These are phyloP conservation scores for Vireo altiloquus DNA, from an alignment of 2,113 vertebrate genomes.

Conservation along the genomic window DNA sequence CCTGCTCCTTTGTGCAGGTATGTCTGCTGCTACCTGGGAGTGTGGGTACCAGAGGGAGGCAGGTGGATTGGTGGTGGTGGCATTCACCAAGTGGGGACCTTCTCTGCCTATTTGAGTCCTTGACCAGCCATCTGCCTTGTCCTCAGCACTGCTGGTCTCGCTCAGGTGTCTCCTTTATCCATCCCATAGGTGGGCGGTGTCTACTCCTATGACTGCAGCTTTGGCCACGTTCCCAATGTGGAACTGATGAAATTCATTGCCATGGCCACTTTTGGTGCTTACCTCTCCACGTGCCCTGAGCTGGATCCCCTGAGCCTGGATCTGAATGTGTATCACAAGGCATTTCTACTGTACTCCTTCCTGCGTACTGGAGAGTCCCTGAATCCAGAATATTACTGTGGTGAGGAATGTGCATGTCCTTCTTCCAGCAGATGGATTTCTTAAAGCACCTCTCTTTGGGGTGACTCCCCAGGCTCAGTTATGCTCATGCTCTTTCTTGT, in stretches of 20 bases:
- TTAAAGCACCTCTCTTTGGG: neutral
- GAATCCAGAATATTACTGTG: slow-evolving; percentile 92
- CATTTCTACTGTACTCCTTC: slow-evolving; percentile 94
- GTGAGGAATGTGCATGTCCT: slow-evolving; percentile 67
- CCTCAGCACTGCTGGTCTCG: neutral
- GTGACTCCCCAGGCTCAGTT: neutral
- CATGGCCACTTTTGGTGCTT: slow-evolving; percentile 94
- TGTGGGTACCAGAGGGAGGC: neutral
- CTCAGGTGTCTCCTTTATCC: neutral
- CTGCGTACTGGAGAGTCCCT: slow-evolving; percentile 89
- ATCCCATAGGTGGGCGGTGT: slow-evolving; percentile 86
- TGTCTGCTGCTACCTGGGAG: neutral
- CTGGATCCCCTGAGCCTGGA: slow-evolving; percentile 77
- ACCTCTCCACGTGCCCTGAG: slow-evolving; percentile 90
- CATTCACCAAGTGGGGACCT: neutral
- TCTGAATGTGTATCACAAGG: slow-evolving; percentile 93
- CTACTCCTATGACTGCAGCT: slow-evolving; percentile 96
- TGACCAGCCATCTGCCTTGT: neutral
- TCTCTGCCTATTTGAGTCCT: neutral
- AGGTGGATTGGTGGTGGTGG: neutral
- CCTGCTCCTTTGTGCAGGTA: slow-evolving; percentile 98
- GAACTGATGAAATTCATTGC: slow-evolving; percentile 99
- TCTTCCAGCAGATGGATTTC: neutral
- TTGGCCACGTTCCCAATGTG: slow-evolving; percentile 95
- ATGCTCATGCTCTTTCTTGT: neutral